Percentiles rank a stretch among this genome's conserved stretches.
Conservation (phyloP, 2,888 invertebrate species). For the Meta bourneti region DNA sequence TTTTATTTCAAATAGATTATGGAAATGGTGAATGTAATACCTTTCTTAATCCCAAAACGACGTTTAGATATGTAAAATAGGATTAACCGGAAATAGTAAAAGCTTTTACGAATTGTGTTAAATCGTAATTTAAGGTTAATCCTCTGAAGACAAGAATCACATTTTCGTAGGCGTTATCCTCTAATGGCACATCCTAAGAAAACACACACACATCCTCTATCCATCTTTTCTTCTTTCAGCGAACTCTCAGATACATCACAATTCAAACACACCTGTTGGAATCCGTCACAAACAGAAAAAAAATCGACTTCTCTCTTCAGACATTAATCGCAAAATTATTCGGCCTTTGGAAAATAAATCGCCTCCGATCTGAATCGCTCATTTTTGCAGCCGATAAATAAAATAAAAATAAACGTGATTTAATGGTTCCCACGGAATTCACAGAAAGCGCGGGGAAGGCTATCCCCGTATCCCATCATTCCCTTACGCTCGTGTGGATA, state of each 20-base stretch:
- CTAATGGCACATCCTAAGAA: too few relatives aligned
- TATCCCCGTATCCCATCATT: conserved; percentile 30
- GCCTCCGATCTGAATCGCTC: background rate
- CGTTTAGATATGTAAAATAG: too few relatives aligned
- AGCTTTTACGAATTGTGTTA: too few relatives aligned
- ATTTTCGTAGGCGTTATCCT: background rate
- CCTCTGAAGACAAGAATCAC: background rate
- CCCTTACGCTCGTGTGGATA: conserved; percentile 54
- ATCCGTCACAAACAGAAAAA: background rate
- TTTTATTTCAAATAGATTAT: too few relatives aligned
- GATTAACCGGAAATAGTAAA: too few relatives aligned
- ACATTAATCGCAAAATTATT: background rate
- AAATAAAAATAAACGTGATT: background rate
- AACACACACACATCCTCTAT: too few relatives aligned
- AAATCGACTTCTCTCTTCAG: background rate
- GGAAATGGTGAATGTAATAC: too few relatives aligned
- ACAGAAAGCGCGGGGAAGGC: conserved; percentile 17
- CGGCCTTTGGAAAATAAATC: conserved; percentile 8
- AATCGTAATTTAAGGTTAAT: too few relatives aligned
- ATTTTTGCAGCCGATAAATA: background rate
- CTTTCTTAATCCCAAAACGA: too few relatives aligned
- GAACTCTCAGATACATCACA: background rate
- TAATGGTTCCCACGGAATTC: conserved; percentile 12
- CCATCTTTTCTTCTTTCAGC: too few relatives aligned
- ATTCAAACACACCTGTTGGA: background rate